Base-by-base conservation (phyloP, 2,888 invertebrate genomes). In the Drosophila peninsularis region DNA sequence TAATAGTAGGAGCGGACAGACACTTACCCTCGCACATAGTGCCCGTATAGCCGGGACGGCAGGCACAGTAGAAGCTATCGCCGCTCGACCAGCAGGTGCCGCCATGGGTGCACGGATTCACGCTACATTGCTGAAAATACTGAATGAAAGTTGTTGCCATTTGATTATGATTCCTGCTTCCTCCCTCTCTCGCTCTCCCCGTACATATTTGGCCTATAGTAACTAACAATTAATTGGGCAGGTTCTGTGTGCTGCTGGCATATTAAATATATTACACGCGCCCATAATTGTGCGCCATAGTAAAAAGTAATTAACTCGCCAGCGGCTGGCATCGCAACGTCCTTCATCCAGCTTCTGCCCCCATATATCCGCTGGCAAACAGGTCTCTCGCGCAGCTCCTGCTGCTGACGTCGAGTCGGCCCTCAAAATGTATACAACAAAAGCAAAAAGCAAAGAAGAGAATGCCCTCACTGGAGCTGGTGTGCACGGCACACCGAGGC, bases 51-150 rank as follows among this genome's bases (percentile, higher is more conserved):
- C 96, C 97, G 11, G 96, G 95, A 54, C 95, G 94, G 90, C 97
- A 97, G 58, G 95, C 95, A 91, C 97, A 97, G 90, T 95, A 95
- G 92, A 95, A 96, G 9, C 95, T 95, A 89, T 95, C 95, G 63
- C 95, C 94, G 77, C 95, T 95, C 82, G 94, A 95, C 96, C 96
- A 96, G 91, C 96, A 96, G 49, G 96, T 96, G 58, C 96, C 96
- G 36, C 96, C 96, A 90, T 96, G 95, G 50, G 94, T 94, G 90
- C 96, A 96, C 0, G 95, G 96, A 90, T 95, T 95, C 77, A 95
- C 95, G 88, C 94, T 95, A 91, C 96, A 96, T 47, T 95, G 94
- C 95, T 96, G 93, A 54, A 91, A 86, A 62, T 90, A 85, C 90
- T 90, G 66, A 37, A 52, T n/a, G 21, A 37, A 80, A 62, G 58